Evolutionary conservation across 92 coral and sea anemone species (phyloP), one percentile per base, ranked within the genome.

Genomic region (Muricea muricata): DNA sequence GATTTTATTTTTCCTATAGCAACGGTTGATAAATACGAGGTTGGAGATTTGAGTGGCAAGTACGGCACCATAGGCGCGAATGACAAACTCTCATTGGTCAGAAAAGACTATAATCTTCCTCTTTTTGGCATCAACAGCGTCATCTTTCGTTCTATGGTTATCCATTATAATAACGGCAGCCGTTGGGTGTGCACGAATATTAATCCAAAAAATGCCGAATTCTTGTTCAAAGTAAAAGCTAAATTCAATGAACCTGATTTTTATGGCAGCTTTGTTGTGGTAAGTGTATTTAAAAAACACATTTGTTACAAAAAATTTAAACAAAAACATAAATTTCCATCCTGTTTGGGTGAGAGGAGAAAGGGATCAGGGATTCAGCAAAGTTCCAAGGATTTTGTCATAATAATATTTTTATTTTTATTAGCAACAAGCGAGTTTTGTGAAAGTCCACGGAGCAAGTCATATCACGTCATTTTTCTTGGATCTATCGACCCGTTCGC

Each of bases 151-250:
- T 96, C 99, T 9, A 46, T 96, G 40, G 98, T 96, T 25, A 86
- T 96, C 41, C 99, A 96, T 78, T 72, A 90, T 28, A 81, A 73
- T 20, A 86, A 91, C 46, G 90, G 92, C 77, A 67, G 40, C 74
- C 89, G 99, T 50, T 96, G 99, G 99, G 94, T 94, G 52, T 96
- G 99, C 71, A 75, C 94, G 10, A 94, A 96, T 69, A 78, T 93
- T 15, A 70, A 41, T 25, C 87, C 79, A n/a, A 85, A 74, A 37
- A 69, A 87, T 75, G 71, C 83, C 14, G 56, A 82, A 54, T 84
- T 71, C 68, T 50, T 48, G 40, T 77, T 93, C 81, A 87, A 80
- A 52, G 80, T 92, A 17, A 73, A 85, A 29, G 71, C 92, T 46
- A 85, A 24, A 2, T 93, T 93, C 72, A 75, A 61, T 46, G 99